Percentiles rank a stretch among this genome's conserved stretches.
Evolutionary conservation across 2,113 vertebrate species (phyloP).

Genomic region (Ictidomys tridecemlineatus): DNA sequence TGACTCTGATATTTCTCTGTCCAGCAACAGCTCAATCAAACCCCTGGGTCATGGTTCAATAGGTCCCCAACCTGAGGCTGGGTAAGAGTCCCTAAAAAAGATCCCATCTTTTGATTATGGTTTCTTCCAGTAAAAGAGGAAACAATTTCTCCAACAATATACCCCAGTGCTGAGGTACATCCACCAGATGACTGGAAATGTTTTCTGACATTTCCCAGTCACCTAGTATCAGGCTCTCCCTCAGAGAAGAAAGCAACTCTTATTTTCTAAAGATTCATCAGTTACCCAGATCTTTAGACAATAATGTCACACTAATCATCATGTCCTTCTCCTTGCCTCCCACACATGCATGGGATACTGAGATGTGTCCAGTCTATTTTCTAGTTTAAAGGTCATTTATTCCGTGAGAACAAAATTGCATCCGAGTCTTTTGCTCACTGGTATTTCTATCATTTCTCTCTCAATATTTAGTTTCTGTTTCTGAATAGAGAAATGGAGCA

Average conservation of each 20-base stretch:
- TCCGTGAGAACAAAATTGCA: not conserved
- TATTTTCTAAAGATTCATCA: not conserved
- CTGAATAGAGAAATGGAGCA: not conserved
- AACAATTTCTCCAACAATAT: not conserved
- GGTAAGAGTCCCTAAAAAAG: not conserved
- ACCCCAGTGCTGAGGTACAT: not conserved
- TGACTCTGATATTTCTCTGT: not conserved
- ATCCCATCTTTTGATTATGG: not conserved
- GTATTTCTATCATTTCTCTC: not conserved
- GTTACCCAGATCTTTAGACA: not conserved
- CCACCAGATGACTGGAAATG: not conserved
- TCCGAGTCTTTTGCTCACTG: not conserved
- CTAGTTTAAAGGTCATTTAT: not conserved
- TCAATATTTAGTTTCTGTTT: not conserved
- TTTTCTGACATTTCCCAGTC: not conserved
- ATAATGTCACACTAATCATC: not conserved
- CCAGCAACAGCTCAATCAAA: not conserved
- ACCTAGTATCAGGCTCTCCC: not conserved
- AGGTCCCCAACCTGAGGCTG: not conserved
- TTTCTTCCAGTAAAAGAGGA: constrained; percentile 4
- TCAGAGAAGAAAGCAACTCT: not conserved
- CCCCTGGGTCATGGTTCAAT: not conserved
- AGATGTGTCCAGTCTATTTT: not conserved
- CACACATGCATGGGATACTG: not conserved
- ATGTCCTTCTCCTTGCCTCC: not conserved